Evolutionary conservation across 2,888 invertebrate species (phyloP), one percentile per base, ranked within the genome.

Genomic region (Parelbella ahira): DNA sequence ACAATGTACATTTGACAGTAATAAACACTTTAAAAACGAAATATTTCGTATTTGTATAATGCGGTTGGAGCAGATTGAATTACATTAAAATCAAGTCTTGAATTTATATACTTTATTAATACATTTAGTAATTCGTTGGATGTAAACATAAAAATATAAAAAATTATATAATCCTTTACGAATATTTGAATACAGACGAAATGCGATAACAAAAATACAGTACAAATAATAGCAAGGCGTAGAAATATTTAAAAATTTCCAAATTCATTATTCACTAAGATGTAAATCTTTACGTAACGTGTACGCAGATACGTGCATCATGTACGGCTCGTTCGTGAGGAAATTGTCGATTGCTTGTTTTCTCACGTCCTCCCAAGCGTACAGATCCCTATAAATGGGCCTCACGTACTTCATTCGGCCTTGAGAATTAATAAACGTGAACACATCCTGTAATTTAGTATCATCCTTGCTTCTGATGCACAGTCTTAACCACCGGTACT

Each of bases 381-480:
- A 94, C 44, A 97, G 83, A 64, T 95, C 96, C 47, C 94, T 91
- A 77, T 96, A 97, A 30, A 98, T 88, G 1, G 97, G 97, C 18
- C 96, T 89, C 1, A 95, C 93, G 78, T 92, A 98, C 74, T 98
- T 98, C 94, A 97, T 95, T 38, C 98, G 90, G 19, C 97, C 97
- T 63, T 95, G 93, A 8, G 90, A 90, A 53, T 94, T 95, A 4
- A 96, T 91, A 86, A 97, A 97, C 9, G 90, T 70, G 39, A 97
- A 82, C 1, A 93, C 93, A 7, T 90, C 88, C 1, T 88, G 78
- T 19, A 97, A 78, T 58, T 91, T 91, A 0, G 89, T 83, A 12
- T 89, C 77, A 88, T 95, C 93, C 39, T 89, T 89, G 5, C 93
- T 92, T 64, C 90, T 92, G n/a, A 97, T 82, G 50, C 94, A 91